Conservation (phyloP, 2,797 vertebrate genomes). For the Sternarchorhynchus goeldii region DNA sequence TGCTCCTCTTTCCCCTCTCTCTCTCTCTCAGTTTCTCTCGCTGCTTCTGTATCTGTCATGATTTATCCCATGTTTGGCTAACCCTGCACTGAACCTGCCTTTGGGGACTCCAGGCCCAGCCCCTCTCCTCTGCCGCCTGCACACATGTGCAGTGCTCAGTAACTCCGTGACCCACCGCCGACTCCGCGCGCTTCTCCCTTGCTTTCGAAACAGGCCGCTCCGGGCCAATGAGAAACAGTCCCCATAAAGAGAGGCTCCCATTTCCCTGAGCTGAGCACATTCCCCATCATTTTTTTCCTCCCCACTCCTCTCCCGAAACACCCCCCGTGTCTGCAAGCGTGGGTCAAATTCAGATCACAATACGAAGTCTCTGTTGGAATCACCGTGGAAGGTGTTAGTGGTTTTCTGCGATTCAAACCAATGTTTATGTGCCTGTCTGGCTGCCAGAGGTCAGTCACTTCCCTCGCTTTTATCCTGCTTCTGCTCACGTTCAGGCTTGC, state of each 20-base stretch:
- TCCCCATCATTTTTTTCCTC: slow-evolving; percentile 28
- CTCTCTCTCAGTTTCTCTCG: neutral
- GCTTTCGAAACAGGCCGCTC: slow-evolving; percentile 69
- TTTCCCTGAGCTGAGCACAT: slow-evolving; percentile 57
- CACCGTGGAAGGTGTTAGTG: slow-evolving; percentile 67
- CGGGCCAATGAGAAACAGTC: slow-evolving; percentile 72
- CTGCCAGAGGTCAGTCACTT: slow-evolving; percentile 65
- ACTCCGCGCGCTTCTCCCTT: slow-evolving; percentile 67
- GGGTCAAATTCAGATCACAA: slow-evolving; percentile 71
- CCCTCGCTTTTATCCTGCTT: slow-evolving; percentile 62
- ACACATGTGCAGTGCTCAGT: slow-evolving; percentile 57
- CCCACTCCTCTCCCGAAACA: too few relatives aligned
- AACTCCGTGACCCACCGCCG: slow-evolving; percentile 68
- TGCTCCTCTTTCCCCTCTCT: slow-evolving; percentile 60
- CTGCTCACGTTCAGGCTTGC: slow-evolving; percentile 53
- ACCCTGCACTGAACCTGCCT: slow-evolving; percentile 95
- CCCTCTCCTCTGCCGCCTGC: slow-evolving; percentile 66
- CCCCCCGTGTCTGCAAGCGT: slow-evolving; percentile 25
- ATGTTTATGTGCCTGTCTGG: slow-evolving; percentile 68
- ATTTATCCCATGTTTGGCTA: slow-evolving; percentile 98
- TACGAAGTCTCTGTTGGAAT: slow-evolving; percentile 64
- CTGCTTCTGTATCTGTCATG: slow-evolving; percentile 66
- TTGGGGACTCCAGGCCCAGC: slow-evolving; percentile 73
- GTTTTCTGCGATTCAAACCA: slow-evolving; percentile 67
- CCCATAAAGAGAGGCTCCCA: slow-evolving; percentile 60